These are phyloP conservation scores for Aphelenchoides besseyi DNA, from an alignment of 1,140 invertebrate genomes.

Conservation along the genomic window DNA sequence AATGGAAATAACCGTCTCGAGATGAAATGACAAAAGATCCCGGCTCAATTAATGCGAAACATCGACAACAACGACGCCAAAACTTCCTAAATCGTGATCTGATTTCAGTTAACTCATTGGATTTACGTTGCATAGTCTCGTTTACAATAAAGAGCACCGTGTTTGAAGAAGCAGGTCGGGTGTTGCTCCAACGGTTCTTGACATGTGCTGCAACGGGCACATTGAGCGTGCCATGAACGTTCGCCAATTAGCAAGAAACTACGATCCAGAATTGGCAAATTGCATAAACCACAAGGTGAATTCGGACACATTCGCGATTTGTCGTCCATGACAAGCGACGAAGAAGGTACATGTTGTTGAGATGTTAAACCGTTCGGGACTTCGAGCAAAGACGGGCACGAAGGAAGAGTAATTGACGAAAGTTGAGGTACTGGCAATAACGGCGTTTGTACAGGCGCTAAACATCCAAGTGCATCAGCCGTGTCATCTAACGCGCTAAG, in stretches of 20 bases:
- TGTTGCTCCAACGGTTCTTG: slow-evolving; percentile 26
- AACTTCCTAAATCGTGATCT: slow-evolving; percentile 32
- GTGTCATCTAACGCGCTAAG: background rate
- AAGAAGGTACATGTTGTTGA: background rate
- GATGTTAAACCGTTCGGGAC: background rate
- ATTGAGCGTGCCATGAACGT: slow-evolving; percentile 35
- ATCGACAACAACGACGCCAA: slow-evolving; percentile 23
- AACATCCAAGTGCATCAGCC: background rate
- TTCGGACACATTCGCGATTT: background rate
- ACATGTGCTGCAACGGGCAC: slow-evolving; percentile 30
- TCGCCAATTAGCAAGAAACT: slow-evolving; percentile 34
- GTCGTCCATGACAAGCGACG: background rate
- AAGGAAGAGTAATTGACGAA: background rate
- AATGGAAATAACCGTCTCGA: slow-evolving; percentile 20
- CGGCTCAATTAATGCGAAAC: slow-evolving; percentile 23
- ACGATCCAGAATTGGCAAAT: slow-evolving; percentile 27
- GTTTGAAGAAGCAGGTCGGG: slow-evolving; percentile 17
- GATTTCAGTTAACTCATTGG: slow-evolving; percentile 9
- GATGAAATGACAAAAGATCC: slow-evolving; percentile 29
- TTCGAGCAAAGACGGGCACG: background rate
- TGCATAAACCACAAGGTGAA: slow-evolving; percentile 21
- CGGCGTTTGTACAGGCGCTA: slow-evolving; percentile 1
- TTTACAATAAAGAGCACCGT: slow-evolving; percentile 31
- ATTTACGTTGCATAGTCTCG: slow-evolving; percentile 38
- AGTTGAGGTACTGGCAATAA: background rate